Evolutionary conservation across 2,113 vertebrate species (phyloP).

Genomic region (Pachypanchax playfairii): DNA sequence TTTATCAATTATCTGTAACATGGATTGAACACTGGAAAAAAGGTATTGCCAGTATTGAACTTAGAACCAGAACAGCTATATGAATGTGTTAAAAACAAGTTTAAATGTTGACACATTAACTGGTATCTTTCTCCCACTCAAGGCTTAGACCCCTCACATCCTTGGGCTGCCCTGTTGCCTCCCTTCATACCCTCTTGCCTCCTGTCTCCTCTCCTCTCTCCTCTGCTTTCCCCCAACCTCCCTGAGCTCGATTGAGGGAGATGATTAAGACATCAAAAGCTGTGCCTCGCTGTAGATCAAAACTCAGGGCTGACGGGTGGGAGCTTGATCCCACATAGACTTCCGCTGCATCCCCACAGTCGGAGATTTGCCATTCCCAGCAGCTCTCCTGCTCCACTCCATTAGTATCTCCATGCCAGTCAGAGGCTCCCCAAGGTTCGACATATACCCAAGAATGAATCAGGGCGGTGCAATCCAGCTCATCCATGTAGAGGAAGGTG

Average conservation of each 20-base stretch:
- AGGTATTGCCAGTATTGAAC: conserved; percentile 13
- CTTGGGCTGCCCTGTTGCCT: conserved; percentile 55
- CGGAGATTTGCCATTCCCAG: conserved; percentile 78
- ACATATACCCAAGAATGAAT: conserved; percentile 79
- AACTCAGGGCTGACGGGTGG: conserved; percentile 71
- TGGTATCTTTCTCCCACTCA: conserved; percentile 52
- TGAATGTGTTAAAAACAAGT: conserved; percentile 45
- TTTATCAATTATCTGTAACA: conserved; percentile 58
- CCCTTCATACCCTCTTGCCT: conserved; percentile 46
- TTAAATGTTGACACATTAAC: conserved; percentile 31
- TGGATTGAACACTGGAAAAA: conserved; percentile 42
- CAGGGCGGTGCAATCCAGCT: conserved; percentile 75
- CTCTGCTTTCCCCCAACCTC: conserved; percentile 61
- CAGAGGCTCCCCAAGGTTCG: conserved; percentile 74
- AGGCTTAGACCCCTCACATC: conserved; percentile 60
- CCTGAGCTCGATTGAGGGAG: conserved; percentile 70
- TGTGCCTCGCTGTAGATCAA: conserved; percentile 73
- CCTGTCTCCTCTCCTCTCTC: conserved; percentile 44
- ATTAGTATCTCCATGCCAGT: conserved; percentile 79
- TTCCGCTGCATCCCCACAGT: conserved; percentile 75
- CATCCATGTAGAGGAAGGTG: conserved; percentile 71
- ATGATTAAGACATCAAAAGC: conserved; percentile 82
- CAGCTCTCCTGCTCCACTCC: conserved; percentile 76
- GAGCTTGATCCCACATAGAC: conserved; percentile 74
- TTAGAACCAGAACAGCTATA: conserved; percentile 23